These are phyloP conservation scores for Parascotia fuliginaria DNA, from an alignment of 2,888 invertebrate genomes.

Conservation along the genomic window DNA sequence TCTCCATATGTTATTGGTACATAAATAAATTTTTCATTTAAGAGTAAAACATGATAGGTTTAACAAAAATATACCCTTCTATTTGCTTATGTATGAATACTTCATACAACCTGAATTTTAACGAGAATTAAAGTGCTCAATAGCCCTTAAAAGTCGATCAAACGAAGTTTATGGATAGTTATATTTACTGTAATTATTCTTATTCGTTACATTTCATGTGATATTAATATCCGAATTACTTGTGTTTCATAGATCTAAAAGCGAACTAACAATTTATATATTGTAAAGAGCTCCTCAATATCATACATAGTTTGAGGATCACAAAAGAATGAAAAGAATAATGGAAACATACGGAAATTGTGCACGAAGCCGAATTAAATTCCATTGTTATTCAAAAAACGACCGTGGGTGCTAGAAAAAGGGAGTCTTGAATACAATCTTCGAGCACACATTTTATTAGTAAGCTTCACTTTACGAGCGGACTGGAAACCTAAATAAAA, in stretches of 20 bases:
- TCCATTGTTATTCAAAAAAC: constrained; percentile 58
- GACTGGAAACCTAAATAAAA: constrained; percentile 74
- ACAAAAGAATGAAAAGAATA: constrained; percentile 43
- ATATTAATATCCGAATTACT: constrained; percentile 1
- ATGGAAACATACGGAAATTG: constrained; percentile 52
- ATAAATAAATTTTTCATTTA: too few relatives aligned
- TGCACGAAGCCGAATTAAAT: constrained; percentile 53
- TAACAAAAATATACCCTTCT: too few relatives aligned
- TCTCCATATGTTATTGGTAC: too few relatives aligned
- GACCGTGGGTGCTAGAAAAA: constrained; percentile 44
- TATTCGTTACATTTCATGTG: not conserved
- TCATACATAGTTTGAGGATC: constrained; percentile 37
- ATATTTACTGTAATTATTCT: too few relatives aligned
- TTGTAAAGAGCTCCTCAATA: constrained; percentile 37
- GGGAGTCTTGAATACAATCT: constrained; percentile 59
- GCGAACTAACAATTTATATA: constrained; percentile 34
- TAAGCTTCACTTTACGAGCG: constrained; percentile 72
- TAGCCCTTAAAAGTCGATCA: too few relatives aligned
- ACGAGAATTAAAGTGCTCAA: too few relatives aligned
- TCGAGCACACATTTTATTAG: constrained; percentile 72
- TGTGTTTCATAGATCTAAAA: constrained; percentile 11
- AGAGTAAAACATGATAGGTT: too few relatives aligned
- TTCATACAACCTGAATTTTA: too few relatives aligned
- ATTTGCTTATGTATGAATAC: too few relatives aligned
- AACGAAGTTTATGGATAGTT: too few relatives aligned